phyloP scores from a whole-genome alignment of 2,113 vertebrate species.

The Danionella cerebrum region DNA sequence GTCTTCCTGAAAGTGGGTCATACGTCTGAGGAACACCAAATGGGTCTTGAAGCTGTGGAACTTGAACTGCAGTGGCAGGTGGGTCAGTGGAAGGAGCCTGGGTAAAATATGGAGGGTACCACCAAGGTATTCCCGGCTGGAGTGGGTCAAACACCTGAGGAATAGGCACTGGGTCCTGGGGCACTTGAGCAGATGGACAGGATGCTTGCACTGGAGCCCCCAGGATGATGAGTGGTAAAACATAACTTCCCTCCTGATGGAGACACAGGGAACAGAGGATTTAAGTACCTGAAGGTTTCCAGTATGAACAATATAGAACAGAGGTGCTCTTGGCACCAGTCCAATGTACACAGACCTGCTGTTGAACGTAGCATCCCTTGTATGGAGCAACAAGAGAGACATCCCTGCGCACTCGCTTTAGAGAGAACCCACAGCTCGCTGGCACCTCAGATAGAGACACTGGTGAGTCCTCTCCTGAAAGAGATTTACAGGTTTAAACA shows the following conservation, averaged over 20 bases:
- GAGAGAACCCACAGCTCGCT: slow-evolving; percentile 41
- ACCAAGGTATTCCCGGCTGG: no score
- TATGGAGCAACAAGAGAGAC: slow-evolving; percentile 40
- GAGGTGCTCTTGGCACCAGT: neutral
- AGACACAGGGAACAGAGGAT: no score
- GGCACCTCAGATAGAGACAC: slow-evolving; percentile 43
- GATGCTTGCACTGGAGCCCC: slow-evolving; percentile 35
- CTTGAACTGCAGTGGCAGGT: no score
- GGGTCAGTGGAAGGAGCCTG: neutral
- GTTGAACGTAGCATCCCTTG: slow-evolving; percentile 39
- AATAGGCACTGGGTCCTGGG: no score
- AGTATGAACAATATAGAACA: no score
- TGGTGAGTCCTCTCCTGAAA: slow-evolving; percentile 26
- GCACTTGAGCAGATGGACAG: slow-evolving; percentile 24
- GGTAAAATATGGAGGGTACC: no score
- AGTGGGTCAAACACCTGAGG: no score
- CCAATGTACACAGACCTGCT: slow-evolving; percentile 10
- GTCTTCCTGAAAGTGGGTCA: no score
- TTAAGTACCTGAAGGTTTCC: no score
- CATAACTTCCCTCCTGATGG: slow-evolving; percentile 29
- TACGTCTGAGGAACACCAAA: no score
- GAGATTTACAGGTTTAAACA: accelerated
- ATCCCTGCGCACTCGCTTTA: slow-evolving; percentile 36
- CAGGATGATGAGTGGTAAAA: slow-evolving; percentile 34
- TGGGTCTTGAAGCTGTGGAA: no score